phyloP scores from a whole-genome alignment of 2,797 vertebrate genomes.

The Psittacula echo region DNA sequence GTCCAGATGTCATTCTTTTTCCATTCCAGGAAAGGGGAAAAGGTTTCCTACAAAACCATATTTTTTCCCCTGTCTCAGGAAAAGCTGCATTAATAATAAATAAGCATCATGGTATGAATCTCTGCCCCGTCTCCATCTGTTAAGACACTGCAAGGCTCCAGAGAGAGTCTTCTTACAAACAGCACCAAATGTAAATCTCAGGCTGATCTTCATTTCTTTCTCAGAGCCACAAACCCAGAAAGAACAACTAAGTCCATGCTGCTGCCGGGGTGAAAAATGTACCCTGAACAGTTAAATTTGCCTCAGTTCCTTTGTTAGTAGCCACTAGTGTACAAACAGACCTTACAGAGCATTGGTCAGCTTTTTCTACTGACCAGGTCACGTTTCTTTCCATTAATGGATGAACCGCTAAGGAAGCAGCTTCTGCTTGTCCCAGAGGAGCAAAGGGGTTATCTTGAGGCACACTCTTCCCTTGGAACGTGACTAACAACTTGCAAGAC shows the following conservation, averaged over 20 bases:
- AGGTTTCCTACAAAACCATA: constrained; percentile 32
- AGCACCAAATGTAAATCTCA: neutral
- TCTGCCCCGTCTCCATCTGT: constrained; percentile 40
- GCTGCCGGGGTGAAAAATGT: neutral
- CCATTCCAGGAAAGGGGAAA: constrained; percentile 13
- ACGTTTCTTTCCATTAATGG: neutral
- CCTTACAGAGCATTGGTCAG: neutral
- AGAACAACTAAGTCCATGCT: neutral
- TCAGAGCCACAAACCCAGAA: neutral
- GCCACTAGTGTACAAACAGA: neutral
- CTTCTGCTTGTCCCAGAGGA: neutral
- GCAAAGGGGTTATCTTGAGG: neutral
- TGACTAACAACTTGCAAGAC: neutral
- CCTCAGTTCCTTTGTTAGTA: rapidly evolving
- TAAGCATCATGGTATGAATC: constrained; percentile 7
- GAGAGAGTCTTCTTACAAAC: neutral
- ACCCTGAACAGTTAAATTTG: neutral
- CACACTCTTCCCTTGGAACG: rapidly evolving
- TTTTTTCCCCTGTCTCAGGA: constrained; percentile 28
- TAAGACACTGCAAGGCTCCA: constrained; percentile 16
- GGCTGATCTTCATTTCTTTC: neutral
- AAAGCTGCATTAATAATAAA: constrained; percentile 46
- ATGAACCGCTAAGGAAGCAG: neutral
- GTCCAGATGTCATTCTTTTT: constrained; percentile 52
- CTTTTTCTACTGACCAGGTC: neutral